Evolutionary conservation across 2,797 vertebrate species (phyloP).

Genomic region (Bovichtus variegatus): DNA sequence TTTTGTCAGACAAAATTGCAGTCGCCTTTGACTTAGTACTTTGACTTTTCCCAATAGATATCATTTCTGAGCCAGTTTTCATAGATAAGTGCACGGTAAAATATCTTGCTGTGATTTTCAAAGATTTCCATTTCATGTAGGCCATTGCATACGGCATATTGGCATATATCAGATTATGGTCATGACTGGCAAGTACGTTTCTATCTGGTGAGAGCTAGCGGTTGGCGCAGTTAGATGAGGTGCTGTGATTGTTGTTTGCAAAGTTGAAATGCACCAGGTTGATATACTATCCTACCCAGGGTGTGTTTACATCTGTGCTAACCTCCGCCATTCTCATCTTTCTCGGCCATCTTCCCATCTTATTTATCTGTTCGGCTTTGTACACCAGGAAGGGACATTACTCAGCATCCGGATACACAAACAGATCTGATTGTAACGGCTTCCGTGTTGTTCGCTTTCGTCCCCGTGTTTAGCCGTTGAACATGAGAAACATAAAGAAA

Average conservation of each 20-base stretch:
- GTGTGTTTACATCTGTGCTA: constrained; percentile 39
- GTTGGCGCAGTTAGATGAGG: neutral
- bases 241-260: constrained; percentile 19
- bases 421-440: constrained; percentile 16
- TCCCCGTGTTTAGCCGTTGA: constrained; percentile 30
- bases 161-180: neutral
- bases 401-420: constrained; percentile 27
- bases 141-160: neutral
- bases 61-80: neutral
- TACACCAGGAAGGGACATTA: constrained; percentile 29
- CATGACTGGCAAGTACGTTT: neutral
- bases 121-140: neutral
- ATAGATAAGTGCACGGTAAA: neutral
- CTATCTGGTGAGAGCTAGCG: neutral
- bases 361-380: constrained; percentile 46
- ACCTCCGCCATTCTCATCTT: constrained; percentile 39
- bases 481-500: constrained; percentile 52
- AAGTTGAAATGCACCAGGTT: constrained; percentile 29
- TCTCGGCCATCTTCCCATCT: constrained; percentile 37
- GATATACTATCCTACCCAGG: constrained; percentile 8
- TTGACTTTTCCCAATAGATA: neutral
- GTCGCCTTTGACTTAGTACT: neutral
- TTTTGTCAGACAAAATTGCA: neutral
- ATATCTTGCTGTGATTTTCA: neutral
- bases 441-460: constrained; percentile 10